Conservation (phyloP, 2,113 vertebrate genomes). For the Muscicapa adusta region DNA sequence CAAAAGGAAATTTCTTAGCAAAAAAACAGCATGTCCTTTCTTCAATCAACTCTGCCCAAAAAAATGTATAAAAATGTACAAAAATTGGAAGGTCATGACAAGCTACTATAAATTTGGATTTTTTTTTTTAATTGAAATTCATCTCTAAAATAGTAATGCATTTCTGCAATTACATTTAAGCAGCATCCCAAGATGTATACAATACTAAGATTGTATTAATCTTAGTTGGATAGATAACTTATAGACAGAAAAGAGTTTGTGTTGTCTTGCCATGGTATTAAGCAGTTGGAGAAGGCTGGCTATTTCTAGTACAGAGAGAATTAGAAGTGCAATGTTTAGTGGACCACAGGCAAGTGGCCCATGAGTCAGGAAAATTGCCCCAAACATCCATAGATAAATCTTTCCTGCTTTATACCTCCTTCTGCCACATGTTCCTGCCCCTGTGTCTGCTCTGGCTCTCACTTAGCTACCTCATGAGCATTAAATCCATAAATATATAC, state of each 20-base stretch:
- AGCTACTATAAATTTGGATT: neutral
- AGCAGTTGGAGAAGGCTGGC: neutral
- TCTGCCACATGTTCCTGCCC: neutral
- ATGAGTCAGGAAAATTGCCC: accelerated
- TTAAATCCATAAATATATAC: neutral
- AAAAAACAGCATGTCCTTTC: neutral
- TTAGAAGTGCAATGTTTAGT: neutral
- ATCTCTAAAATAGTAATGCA: neutral
- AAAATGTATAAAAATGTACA: neutral
- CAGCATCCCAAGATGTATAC: neutral
- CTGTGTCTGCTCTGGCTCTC: neutral
- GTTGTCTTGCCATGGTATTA: neutral
- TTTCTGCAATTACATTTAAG: neutral
- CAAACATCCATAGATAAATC: neutral
- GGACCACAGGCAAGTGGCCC: neutral
- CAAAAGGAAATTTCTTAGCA: neutral
- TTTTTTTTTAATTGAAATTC: neutral
- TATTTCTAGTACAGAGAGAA: neutral
- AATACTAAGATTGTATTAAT: neutral
- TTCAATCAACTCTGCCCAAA: neutral
- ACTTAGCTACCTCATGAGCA: neutral
- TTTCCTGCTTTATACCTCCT: neutral
- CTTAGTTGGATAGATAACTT: neutral
- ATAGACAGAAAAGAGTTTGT: neutral
- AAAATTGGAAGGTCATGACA: neutral